phyloP scores from a whole-genome alignment of 2,113 vertebrate genomes.

The Poeciliopsis occidentalis region DNA sequence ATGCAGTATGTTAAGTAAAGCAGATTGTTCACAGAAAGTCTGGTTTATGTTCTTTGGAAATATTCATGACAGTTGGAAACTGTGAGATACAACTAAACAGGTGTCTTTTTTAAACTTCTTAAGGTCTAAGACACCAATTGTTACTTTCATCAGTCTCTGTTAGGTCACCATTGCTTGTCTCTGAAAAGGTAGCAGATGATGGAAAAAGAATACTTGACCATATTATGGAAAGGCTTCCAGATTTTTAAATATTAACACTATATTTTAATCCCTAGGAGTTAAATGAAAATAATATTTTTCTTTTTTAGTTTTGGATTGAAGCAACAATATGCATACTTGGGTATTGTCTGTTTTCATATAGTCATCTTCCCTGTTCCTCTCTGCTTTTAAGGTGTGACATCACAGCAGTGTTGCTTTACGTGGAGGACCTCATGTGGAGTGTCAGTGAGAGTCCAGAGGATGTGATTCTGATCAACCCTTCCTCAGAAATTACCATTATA shows the following conservation, averaged over 20 bases:
- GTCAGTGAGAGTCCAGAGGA: constrained; percentile 82
- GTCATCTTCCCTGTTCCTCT: constrained; percentile 10
- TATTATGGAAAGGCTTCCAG: constrained; percentile 54
- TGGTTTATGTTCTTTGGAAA: constrained; percentile 45
- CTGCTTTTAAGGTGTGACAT: constrained; percentile 84
- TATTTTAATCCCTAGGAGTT: constrained; percentile 7
- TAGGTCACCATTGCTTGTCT: not conserved
- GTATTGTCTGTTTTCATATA: constrained; percentile 32
- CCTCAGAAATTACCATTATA: constrained; percentile 54
- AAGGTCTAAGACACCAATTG: constrained; percentile 1
- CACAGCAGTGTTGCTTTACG: constrained; percentile 86
- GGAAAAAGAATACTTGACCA: constrained; percentile 30
- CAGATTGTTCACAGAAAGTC: constrained; percentile 36
- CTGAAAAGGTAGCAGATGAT: constrained; percentile 43
- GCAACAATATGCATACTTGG: not conserved
- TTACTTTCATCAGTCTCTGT: not conserved
- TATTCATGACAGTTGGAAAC: constrained; percentile 27
- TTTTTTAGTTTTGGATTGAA: too few relatives aligned
- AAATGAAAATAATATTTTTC: not conserved
- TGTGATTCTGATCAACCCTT: constrained; percentile 76
- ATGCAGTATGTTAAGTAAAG: constrained; percentile 7
- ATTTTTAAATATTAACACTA: not conserved
- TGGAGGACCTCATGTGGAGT: constrained; percentile 90
- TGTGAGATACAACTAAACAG: constrained; percentile 47
- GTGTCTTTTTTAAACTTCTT: constrained; percentile 39